These are phyloP conservation scores for Baccha elongata DNA, from an alignment of 2,888 invertebrate species.

Conservation along the genomic window DNA sequence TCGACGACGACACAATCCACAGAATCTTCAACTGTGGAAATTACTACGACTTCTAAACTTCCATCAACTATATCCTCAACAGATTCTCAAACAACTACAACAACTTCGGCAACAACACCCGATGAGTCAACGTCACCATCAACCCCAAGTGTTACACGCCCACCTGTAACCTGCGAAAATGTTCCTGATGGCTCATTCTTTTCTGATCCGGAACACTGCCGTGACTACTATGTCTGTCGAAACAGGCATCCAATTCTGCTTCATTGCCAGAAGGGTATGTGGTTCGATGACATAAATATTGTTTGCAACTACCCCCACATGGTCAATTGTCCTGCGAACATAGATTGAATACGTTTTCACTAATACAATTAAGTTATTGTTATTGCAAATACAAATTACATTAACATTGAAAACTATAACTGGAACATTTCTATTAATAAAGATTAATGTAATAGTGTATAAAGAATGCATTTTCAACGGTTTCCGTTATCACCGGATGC, in stretches of 20 bases:
- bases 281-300: slow-evolving; percentile 50
- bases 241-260: slow-evolving; percentile 26
- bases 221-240: slow-evolving; percentile 57
- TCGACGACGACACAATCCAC: neutral
- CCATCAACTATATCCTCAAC: neutral
- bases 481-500: too few species aligned
- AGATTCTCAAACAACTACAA: neutral
- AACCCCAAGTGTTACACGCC: neutral
- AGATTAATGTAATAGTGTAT: too few species aligned
- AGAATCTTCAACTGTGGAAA: neutral
- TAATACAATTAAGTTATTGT: too few species aligned
- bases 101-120: neutral
- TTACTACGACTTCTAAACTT: slow-evolving; percentile 5
- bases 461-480: too few species aligned
- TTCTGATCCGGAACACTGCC: slow-evolving; percentile 46
- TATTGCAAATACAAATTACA: too few species aligned
- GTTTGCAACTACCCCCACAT: slow-evolving; percentile 55
- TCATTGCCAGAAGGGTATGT: slow-evolving; percentile 37
- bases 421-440: too few species aligned
- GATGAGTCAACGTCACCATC: too few species aligned
- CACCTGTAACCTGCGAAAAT: slow-evolving; percentile 23
- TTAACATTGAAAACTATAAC: too few species aligned
- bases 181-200: slow-evolving; percentile 49
- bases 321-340: slow-evolving; percentile 55
- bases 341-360: slow-evolving; percentile 51